phyloP scores from a whole-genome alignment of 1,140 invertebrate genomes.

The Cyclargus thomasi region DNA sequence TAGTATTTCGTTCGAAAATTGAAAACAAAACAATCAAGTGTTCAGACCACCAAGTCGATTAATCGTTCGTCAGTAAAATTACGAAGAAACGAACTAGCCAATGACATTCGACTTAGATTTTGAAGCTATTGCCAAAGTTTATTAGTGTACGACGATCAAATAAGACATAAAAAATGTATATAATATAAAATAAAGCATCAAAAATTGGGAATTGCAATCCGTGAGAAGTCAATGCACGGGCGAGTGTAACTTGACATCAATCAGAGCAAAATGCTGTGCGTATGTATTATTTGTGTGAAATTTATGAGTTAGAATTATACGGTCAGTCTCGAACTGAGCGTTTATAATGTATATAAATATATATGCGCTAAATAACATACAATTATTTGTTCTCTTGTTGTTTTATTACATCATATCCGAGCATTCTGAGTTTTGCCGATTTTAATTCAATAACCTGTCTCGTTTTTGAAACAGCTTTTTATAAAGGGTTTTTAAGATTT shows the following conservation, averaged over 20 bases:
- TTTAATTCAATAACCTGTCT: background rate
- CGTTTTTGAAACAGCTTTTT: background rate
- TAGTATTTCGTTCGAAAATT: background rate
- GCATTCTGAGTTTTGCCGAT: background rate
- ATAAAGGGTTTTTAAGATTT: background rate
- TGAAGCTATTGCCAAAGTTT: too few species aligned
- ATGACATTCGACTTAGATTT: too few species aligned
- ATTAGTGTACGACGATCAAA: too few species aligned
- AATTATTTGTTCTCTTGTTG: slow-evolving; percentile 7
- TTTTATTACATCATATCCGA: slow-evolving; percentile 5
- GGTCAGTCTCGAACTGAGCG: slow-evolving; percentile 30
- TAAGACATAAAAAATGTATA: too few species aligned
- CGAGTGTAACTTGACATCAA: slow-evolving; percentile 40
- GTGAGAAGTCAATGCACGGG: slow-evolving; percentile 26
- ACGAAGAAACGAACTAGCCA: too few species aligned
- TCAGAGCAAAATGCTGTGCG: slow-evolving; percentile 44
- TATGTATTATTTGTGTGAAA: slow-evolving; percentile 62
- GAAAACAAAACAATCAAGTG: background rate
- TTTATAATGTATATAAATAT: slow-evolving; percentile 20
- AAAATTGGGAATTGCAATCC: background rate
- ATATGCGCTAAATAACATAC: slow-evolving; percentile 15
- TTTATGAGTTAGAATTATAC: slow-evolving; percentile 64
- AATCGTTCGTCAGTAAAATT: too few species aligned
- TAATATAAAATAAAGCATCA: background rate
- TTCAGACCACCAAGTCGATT: too few species aligned